Percentiles rank a stretch among this genome's conserved stretches.
These are phyloP conservation scores for Psephotus haematonotus DNA, from an alignment of 2,113 vertebrate genomes.

Conservation along the genomic window DNA sequence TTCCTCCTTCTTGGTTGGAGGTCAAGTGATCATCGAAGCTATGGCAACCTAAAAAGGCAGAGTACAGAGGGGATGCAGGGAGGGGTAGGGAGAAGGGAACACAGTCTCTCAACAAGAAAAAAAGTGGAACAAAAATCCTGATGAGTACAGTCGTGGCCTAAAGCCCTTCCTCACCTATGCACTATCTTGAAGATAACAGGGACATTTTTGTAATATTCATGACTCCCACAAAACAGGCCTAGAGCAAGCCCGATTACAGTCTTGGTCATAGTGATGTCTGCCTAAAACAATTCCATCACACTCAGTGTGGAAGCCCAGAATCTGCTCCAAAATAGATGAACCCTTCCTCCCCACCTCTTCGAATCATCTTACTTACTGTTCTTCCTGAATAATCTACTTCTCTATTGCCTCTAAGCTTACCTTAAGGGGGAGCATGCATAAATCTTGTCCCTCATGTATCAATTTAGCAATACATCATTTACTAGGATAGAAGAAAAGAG, in stretches of 20 bases:
- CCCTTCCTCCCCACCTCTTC: not conserved
- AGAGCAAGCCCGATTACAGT: not conserved
- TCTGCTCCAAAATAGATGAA: not conserved
- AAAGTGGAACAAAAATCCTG: not conserved
- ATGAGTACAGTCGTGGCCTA: not conserved
- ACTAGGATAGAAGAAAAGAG: not conserved
- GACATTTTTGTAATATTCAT: not conserved
- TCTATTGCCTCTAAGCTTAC: not conserved
- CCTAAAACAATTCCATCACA: not conserved
- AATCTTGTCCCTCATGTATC: not conserved
- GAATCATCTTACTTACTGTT: not conserved
- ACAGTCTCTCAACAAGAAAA: constrained; percentile 55
- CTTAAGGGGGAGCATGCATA: not conserved
- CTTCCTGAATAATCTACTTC: not conserved
- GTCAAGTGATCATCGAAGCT: constrained; percentile 92
- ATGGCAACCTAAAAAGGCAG: constrained; percentile 84
- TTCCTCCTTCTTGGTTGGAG: constrained; percentile 91
- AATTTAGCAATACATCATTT: not conserved
- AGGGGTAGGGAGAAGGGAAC: constrained; percentile 13
- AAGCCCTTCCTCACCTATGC: not conserved
- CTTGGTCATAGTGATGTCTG: not conserved
- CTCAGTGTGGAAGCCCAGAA: not conserved
- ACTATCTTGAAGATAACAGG: not conserved
- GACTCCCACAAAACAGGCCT: not conserved
- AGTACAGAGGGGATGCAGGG: constrained; percentile 52